Conservation (phyloP, 2,113 vertebrate species). For the Epinephelus lanceolatus region DNA sequence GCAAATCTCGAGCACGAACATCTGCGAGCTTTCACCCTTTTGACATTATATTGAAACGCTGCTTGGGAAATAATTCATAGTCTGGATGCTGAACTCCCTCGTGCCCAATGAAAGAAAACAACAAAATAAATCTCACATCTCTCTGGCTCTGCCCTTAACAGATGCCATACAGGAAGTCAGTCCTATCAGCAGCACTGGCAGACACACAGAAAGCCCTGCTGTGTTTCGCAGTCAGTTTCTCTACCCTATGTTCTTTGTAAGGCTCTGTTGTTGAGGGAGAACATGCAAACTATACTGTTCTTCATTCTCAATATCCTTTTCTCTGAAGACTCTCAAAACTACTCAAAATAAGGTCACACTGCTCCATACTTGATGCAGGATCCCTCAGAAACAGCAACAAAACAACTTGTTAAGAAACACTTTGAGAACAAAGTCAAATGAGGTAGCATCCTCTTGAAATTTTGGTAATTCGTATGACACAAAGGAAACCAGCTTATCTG, state of each 20-base stretch:
- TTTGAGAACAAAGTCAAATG: neutral
- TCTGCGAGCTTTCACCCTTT: constrained; percentile 68
- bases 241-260: constrained; percentile 2
- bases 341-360: neutral
- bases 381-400: neutral
- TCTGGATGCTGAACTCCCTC: constrained; percentile 67
- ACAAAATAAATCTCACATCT: constrained; percentile 68
- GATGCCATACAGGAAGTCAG: constrained; percentile 66
- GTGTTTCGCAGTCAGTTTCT: constrained; percentile 16
- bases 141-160: constrained; percentile 62
- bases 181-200: constrained; percentile 54
- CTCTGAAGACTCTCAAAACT: constrained; percentile 3
- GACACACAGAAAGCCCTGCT: constrained; percentile 38
- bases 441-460: constrained; percentile 2
- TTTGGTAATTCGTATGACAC: neutral
- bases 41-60: constrained; percentile 66
- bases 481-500: constrained; percentile 30
- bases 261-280: constrained; percentile 19
- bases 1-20: constrained; percentile 58
- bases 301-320: neutral
- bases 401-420: neutral
- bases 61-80: constrained; percentile 73
- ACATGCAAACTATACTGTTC: neutral
- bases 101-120: constrained; percentile 74
- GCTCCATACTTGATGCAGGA: neutral